A percentile compares a stretch with the other conserved stretches of the same genome.
Evolutionary conservation across 1,140 invertebrate species (phyloP).

Genomic region (Aradophagus sp.): DNA sequence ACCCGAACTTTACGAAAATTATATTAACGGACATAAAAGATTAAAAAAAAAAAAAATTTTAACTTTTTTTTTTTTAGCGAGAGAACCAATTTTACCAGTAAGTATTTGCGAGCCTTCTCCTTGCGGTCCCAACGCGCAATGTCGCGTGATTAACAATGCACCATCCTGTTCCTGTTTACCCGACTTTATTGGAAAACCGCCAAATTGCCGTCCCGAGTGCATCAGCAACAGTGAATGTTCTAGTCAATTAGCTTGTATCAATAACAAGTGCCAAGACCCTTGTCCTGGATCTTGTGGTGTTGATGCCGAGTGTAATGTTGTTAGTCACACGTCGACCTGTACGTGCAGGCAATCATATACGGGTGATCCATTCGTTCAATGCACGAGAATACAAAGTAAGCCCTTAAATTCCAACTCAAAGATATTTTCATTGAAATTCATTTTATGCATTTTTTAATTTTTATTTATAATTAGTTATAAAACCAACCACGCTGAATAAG

Average conservation of each 20-base stretch:
- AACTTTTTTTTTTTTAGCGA: constrained; percentile 24
- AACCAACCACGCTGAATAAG: constrained; percentile 62
- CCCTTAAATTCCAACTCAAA: too few species aligned
- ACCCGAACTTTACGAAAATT: not conserved
- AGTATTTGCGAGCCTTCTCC: constrained; percentile 81
- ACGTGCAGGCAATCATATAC: constrained; percentile 80
- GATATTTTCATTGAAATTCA: too few species aligned
- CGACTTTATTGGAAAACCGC: constrained; percentile 72
- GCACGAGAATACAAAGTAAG: constrained; percentile 74
- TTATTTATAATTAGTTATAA: constrained; percentile 21
- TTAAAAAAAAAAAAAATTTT: not conserved
- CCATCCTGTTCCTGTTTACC: constrained; percentile 79
- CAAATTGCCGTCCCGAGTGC: constrained; percentile 77
- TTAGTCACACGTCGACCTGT: constrained; percentile 79
- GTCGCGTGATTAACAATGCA: constrained; percentile 76
- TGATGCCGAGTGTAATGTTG: constrained; percentile 80
- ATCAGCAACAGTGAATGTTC: constrained; percentile 76
- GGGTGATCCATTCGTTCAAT: constrained; percentile 84
- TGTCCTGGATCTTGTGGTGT: constrained; percentile 76
- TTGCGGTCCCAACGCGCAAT: constrained; percentile 82
- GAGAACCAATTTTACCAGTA: constrained; percentile 56
- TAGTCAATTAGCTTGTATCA: constrained; percentile 75
- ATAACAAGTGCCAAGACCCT: constrained; percentile 77
- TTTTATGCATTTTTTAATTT: constrained; percentile 1
- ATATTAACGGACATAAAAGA: too few species aligned